Percentiles rank a stretch among this genome's conserved stretches.
Conservation (phyloP, 2,113 vertebrate species). For the Vulpes lagopus region DNA sequence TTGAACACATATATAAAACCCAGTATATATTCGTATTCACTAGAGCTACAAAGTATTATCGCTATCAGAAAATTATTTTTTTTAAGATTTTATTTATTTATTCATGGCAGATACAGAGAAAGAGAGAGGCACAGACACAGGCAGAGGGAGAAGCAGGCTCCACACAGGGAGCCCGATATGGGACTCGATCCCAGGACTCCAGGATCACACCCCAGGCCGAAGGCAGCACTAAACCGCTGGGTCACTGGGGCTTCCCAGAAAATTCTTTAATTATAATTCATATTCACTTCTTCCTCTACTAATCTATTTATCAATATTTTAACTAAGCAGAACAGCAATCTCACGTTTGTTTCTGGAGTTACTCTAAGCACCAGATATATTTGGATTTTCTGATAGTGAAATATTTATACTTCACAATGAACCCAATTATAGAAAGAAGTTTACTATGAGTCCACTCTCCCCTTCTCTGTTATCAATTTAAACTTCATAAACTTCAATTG, state of each 20-base stretch:
- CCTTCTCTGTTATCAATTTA: not conserved
- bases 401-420: slow-evolving; percentile 11
- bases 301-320: not conserved
- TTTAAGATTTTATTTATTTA: too few relatives aligned
- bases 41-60: slow-evolving; percentile 45
- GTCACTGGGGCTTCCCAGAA: not conserved
- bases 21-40: slow-evolving; percentile 22
- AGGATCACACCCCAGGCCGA: too few relatives aligned
- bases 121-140: too few relatives aligned
- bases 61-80: slow-evolving; percentile 11
- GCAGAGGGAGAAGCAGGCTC: too few relatives aligned
- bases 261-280: slow-evolving; percentile 19
- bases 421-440: not conserved
- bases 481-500: too few relatives aligned
- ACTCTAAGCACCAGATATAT: not conserved
- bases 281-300: not conserved
- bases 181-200: too few relatives aligned
- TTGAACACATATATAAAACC: not conserved
- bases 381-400: not conserved
- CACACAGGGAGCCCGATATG: too few relatives aligned
- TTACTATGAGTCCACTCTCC: not conserved
- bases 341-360: slow-evolving; percentile 22
- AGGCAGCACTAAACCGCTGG: too few relatives aligned
- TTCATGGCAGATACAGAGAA: too few relatives aligned
- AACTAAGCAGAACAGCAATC: not conserved